Evolutionary conservation across 2,113 vertebrate species (phyloP).

Genomic region (Peucedramus taeniatus): DNA sequence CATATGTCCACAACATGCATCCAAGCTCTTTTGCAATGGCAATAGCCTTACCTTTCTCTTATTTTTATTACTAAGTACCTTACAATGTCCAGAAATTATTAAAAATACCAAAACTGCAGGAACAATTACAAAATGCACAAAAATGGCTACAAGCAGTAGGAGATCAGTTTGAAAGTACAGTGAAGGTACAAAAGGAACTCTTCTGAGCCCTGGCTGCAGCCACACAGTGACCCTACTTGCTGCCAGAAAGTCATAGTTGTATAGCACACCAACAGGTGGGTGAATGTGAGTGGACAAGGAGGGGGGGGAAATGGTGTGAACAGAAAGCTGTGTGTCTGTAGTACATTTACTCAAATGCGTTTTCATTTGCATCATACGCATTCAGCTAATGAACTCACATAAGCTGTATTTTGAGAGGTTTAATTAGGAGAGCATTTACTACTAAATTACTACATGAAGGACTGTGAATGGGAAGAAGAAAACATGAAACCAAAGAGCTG

Average conservation of each 20-base stretch:
- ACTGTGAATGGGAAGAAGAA: not conserved
- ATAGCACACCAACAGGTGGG: not conserved
- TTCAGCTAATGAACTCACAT: not conserved
- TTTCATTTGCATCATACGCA: not conserved
- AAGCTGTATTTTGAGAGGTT: not conserved
- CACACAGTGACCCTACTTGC: accelerated
- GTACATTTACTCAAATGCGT: not conserved
- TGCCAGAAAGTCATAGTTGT: not conserved
- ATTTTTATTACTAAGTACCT: not conserved
- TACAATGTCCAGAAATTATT: not conserved
- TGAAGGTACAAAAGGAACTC: not conserved
- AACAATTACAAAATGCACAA: not conserved
- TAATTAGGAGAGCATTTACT: not conserved
- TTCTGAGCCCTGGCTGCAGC: not conserved
- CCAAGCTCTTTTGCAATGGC: not conserved
- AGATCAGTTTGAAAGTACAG: not conserved
- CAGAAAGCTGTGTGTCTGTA: not conserved
- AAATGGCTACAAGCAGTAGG: not conserved
- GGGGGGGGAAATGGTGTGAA: accelerated
- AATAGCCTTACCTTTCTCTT: not conserved
- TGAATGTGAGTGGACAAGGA: not conserved
- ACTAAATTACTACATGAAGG: not conserved
- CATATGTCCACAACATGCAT: accelerated
- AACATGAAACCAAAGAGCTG: not conserved
- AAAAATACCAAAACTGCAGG: not conserved